Base-by-base conservation (phyloP, 2,797 vertebrate species). In the Urocyon cinereoargenteus region DNA sequence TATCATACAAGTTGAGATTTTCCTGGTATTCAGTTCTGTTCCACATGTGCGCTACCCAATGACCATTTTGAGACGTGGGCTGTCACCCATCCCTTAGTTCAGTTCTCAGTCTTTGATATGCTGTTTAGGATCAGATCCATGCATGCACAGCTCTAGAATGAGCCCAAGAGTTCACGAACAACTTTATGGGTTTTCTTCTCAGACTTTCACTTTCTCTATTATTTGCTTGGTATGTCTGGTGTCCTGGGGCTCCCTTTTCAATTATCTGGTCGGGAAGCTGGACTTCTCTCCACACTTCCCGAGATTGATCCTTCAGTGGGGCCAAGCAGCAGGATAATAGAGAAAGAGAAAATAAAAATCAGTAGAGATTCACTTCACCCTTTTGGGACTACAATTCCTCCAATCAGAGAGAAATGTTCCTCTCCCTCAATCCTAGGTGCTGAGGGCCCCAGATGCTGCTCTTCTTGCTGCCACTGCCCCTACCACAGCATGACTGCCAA, bases 401-500 rank as follows among this genome's bases (percentile, higher is more conserved):
- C 75, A 66, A 51, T 49, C 68, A 83, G 5, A 75, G 6, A 75
- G 51, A 14, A 86, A 26, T 81, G 21, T 40, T 82, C 16, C 22
- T 40, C 16, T 86, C 15, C 22, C 45, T 45, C 45, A 75, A 26
- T n/a, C 66, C n/a, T 53, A 87, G 83, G 21, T 79, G 36, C 36
- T 59, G 31, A 92, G 28, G 59, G 12, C 28, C 36, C 28, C 57
- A 64, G 6, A 14, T 61, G 22, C 26, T n/a, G n/a, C 81, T 93
- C 26, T 53, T 64, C 64, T 68, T 51, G 31, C 59, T 61, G 66
- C 28, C 13, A 8, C 22, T 59, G 21, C 26, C 79, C 95, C 95
- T 94, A 36, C 78, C 96, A 87, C 96, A 96, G 97, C 68, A 96
- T 81, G 96, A 96, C 68, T 97, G 73, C 49, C 49, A 68, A 31